A percentile compares a stretch with the other conserved stretches of the same genome.
Evolutionary conservation across 2,113 vertebrate species (phyloP).

Genomic region (Mirza zaza): DNA sequence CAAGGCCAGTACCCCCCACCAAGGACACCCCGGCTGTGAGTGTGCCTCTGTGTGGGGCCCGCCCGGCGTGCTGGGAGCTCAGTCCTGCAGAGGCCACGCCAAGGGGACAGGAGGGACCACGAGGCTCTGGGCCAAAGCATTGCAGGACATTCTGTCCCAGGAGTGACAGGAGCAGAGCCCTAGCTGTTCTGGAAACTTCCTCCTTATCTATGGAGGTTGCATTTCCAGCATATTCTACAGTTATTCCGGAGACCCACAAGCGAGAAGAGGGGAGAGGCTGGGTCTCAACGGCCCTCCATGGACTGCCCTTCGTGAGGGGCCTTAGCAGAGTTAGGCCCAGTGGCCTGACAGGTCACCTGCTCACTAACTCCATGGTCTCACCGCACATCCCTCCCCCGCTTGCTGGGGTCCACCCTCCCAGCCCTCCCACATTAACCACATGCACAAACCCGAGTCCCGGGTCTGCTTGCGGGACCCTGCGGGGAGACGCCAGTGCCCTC

Average conservation of each 20-base stretch:
- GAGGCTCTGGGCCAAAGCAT: not conserved
- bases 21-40: not conserved
- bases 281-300: too few species aligned
- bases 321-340: fast-evolving
- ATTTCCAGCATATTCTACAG: not conserved
- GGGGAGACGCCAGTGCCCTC: fast-evolving
- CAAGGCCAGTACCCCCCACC: not conserved
- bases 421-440: fast-evolving
- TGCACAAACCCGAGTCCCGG: not conserved
- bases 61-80: fast-evolving
- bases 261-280: not conserved
- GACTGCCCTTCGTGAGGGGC: too few species aligned
- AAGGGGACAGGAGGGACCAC: fast-evolving
- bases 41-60: fast-evolving
- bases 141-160: not conserved
- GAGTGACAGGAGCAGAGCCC: not conserved
- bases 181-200: not conserved
- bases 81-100: fast-evolving
- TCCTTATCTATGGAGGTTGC: not conserved
- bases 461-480: not conserved
- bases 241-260: not conserved
- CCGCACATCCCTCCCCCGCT: fast-evolving
- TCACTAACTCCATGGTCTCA: fast-evolving
- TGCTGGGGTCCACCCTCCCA: not conserved
- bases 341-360: not conserved